Evolutionary conservation across 2,888 invertebrate species (phyloP), one percentile per base, ranked within the genome.

Genomic region (Brachylomia viminalis): DNA sequence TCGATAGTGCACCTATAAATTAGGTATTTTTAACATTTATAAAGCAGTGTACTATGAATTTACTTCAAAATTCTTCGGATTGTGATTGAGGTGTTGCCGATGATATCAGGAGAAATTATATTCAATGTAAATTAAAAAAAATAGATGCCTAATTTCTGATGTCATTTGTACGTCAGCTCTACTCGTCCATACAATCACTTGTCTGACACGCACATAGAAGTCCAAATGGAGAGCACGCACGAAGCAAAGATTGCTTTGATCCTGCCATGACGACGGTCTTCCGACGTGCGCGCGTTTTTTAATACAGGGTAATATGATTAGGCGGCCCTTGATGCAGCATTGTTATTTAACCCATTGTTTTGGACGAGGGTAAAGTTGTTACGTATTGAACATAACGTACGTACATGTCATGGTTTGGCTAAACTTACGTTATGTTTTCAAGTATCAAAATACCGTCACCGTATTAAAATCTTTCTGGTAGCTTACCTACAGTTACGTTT

Each of bases 211-310:
- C 47, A 49, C 23, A 66, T 8, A 49, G 20, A 23, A 23, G 30
- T 49, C 66, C 23, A 49, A 47, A 47, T 5, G 23, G 5, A 47
- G 30, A 49, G 5, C 30, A 78, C 30, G 71, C 61, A 77, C 27
- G 61, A 59, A 79, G 11, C 33, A 11, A 45, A 54, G 30, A 38
- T 79, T n/a, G 30, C 56, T 72, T 77, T 80, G 62, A 49, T 56
- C 54, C 30, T 3, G 23, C 4, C 6, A 42, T 13, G 23, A 52
- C 23, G 23, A 20, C 27, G 54, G 6, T 45, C 47, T 10, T n/a
- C 3, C 8, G 15, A 38, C 47, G 47, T 38, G n/a, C 2, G 0
- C 20, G 10, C 8, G 13, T 33, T 52, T 70, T 78, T 47, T 59
- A 17, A 42, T 54, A 23, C 15, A 20, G 30, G 10, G 27, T 54